Evolutionary conservation across 2,797 vertebrate species (phyloP), one percentile per base, ranked within the genome.

Genomic region (Phyllotis vaccarum): DNA sequence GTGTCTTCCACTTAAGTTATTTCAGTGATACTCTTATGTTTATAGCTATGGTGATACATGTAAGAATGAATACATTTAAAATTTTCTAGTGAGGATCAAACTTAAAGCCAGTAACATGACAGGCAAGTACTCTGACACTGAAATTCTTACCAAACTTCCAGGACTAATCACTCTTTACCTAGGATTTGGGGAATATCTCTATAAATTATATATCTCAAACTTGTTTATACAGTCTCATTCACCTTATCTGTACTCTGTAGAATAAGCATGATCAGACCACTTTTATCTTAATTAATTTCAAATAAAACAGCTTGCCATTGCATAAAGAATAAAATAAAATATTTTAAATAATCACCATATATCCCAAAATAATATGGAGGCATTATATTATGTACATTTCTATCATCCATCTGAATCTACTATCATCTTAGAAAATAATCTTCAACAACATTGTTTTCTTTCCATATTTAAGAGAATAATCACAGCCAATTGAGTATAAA

Each of bases 241-340:
- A 68, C 10, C 72, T 68, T 78, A 16, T 88, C 37, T 74, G 75
- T 31, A 78, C 0, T 82, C 27, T 56, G 72, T 70, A 72, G 27
- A 10, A 21, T 86, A 82, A 94, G 7, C 91, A 52, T 86, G 78
- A 40, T 74, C 14, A 82, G 3, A 10, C 43, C 56, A 80, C 24
- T 82, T 49, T 19, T 37, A 34, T 49, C 34, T 90, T 94, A 12
- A 56, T 7, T 85, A 90, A 83, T 19, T 24, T 3, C 34, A 92
- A 76, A 3, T 1, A 52, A n/a, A 3, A 62, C 60, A 19, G 3
- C 3, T 91, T 95, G 9, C 17, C 3, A 87, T 31, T 83, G 7
- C 27, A 64, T 37, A 56, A 19, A 68, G n/a, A 89, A 93, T 81
- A 81, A 93, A 94, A 82, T 75, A 37, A 93, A 40, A 66, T 29